Evolutionary conservation across 2,888 invertebrate species (phyloP).

Genomic region (Melanostoma mellinum): DNA sequence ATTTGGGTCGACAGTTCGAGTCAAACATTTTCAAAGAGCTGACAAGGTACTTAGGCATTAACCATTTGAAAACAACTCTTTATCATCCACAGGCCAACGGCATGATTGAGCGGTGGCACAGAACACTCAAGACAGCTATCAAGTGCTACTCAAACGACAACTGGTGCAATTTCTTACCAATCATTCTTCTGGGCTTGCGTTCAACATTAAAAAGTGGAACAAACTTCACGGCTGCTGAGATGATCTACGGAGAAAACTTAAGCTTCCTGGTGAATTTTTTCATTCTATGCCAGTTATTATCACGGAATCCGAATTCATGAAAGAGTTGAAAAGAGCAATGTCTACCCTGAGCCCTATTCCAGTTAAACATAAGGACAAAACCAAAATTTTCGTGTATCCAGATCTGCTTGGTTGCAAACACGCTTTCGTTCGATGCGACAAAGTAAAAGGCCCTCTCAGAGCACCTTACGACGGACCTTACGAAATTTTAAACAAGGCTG

Average conservation of each 20-base stretch:
- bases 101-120: slow-evolving; percentile 1
- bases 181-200: slow-evolving; percentile 7
- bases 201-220: slow-evolving; percentile 6
- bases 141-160: slow-evolving; percentile 4
- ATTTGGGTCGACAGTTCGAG: too few species aligned
- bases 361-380: too few species aligned
- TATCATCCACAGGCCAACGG: slow-evolving; percentile 19
- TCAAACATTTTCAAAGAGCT: too few species aligned
- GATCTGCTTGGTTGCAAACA: too few species aligned
- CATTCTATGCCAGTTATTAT: neutral
- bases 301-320: too few species aligned
- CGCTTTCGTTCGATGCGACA: too few species aligned
- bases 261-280: slow-evolving; percentile 14
- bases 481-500: too few species aligned
- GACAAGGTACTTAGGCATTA: neutral
- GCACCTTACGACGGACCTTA: too few species aligned
- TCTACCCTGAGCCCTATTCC: too few species aligned
- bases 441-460: too few species aligned
- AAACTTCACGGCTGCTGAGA: slow-evolving; percentile 4
- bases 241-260: slow-evolving; percentile 3
- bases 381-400: too few species aligned
- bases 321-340: too few species aligned
- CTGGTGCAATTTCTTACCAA: slow-evolving; percentile 14
- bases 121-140: slow-evolving; percentile 11
- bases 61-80: slow-evolving; percentile 17